A percentile compares a stretch with the other conserved stretches of the same genome.
Evolutionary conservation across 2,797 vertebrate species (phyloP).

Genomic region (Rhinichthys osculus): DNA sequence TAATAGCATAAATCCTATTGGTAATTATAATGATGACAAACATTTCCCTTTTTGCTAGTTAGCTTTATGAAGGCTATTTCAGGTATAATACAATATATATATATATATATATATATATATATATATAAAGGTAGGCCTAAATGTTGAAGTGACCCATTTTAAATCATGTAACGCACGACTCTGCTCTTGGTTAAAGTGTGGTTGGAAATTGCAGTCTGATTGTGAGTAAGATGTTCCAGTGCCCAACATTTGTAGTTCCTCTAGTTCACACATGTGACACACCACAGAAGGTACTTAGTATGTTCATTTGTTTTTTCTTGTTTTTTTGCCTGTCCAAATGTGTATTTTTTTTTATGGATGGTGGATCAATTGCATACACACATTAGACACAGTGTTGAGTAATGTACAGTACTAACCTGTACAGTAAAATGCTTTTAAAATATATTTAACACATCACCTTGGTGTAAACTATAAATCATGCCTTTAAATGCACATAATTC

Average conservation of each 20-base stretch:
- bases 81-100: background rate
- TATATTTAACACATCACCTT: background rate
- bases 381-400: background rate
- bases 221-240: conserved; percentile 54
- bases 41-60: background rate
- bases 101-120: too few relatives aligned
- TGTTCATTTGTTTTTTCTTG: background rate
- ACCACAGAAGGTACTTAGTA: background rate
- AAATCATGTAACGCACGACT: background rate
- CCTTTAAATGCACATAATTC: background rate
- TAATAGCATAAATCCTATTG: too few relatives aligned
- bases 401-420: background rate
- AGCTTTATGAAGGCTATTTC: background rate
- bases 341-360: background rate
- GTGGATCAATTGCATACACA: background rate
- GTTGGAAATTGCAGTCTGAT: conserved; percentile 46
- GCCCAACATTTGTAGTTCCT: conserved; percentile 44
- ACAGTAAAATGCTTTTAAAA: background rate
- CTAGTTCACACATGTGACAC: conserved; percentile 5
- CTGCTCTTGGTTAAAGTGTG: conserved; percentile 31
- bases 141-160: background rate
- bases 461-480: background rate
- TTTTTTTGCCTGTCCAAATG: background rate
- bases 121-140: too few relatives aligned
- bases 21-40: background rate